Evolutionary conservation across 2,888 invertebrate species (phyloP).

Genomic region (Molanna angustata): DNA sequence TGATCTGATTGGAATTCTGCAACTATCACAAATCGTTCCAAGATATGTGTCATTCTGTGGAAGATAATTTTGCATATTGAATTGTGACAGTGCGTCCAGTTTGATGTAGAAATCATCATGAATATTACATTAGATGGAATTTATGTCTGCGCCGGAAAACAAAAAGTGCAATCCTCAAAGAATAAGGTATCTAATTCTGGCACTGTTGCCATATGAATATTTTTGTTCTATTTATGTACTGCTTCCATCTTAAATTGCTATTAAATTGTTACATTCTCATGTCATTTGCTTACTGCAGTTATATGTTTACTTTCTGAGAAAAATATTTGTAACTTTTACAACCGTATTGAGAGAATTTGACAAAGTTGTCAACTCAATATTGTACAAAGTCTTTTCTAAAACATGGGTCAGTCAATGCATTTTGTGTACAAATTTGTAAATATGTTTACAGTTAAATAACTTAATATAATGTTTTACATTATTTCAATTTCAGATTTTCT

Average conservation of each 20-base stretch:
- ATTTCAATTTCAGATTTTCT: too few relatives aligned
- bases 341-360: too few relatives aligned
- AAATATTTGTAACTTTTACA: too few relatives aligned
- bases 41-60: constrained; percentile 26
- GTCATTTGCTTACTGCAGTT: constrained; percentile 17
- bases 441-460: too few relatives aligned
- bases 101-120: background rate
- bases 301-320: too few relatives aligned
- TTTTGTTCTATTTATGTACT: constrained; percentile 31
- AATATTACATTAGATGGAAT: background rate
- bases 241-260: constrained; percentile 29
- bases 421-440: too few relatives aligned
- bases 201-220: constrained; percentile 31
- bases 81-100: constrained; percentile 9
- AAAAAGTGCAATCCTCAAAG: constrained; percentile 25
- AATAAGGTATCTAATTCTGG: constrained; percentile 30
- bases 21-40: constrained; percentile 26
- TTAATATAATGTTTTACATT: too few relatives aligned
- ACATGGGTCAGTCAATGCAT: too few relatives aligned
- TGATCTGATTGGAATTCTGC: constrained; percentile 20
- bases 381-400: too few relatives aligned
- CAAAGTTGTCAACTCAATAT: too few relatives aligned
- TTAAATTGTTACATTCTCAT: constrained; percentile 26
- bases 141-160: background rate
- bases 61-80: constrained; percentile 19